A percentile compares a stretch with the other conserved stretches of the same genome.
phyloP scores from a whole-genome alignment of 2,797 vertebrate genomes.

The Gymnoscopelus braueri region DNA sequence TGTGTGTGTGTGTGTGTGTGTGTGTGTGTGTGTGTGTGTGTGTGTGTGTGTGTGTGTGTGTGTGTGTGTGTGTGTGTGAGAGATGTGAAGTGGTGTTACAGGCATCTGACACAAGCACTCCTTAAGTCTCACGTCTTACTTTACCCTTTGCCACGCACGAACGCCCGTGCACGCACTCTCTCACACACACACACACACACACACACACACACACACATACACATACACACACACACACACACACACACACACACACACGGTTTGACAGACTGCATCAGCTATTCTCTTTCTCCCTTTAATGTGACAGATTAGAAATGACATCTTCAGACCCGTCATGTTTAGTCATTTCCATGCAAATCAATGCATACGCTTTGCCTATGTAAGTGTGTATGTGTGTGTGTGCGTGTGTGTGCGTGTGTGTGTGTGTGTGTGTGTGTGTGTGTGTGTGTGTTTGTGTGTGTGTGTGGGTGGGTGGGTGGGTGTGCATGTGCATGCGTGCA shows the following conservation, averaged over 20 bases:
- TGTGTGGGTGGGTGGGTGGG: conserved; percentile 8
- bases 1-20: conserved; percentile 72
- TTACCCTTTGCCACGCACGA: conserved; percentile 22
- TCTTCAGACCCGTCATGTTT: conserved; percentile 74
- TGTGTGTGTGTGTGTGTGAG: conserved; percentile 71
- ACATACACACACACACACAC: not conserved
- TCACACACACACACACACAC: conserved; percentile 9
- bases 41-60: conserved; percentile 63
- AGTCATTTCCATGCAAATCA: conserved; percentile 81
- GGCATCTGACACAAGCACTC: conserved; percentile 62
- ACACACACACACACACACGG: conserved; percentile 14
- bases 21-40: conserved; percentile 68
- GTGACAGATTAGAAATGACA: conserved; percentile 85
- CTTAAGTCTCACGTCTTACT: conserved; percentile 69
- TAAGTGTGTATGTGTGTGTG: conserved; percentile 38
- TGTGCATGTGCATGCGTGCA: conserved; percentile 13
- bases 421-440: conserved; percentile 31
- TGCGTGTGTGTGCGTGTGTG: conserved; percentile 25
- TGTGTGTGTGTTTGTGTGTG: conserved; percentile 6
- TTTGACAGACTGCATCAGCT: conserved; percentile 78
- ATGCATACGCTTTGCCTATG: conserved; percentile 64
- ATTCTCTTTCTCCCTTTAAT: conserved; percentile 73
- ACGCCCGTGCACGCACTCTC: conserved; percentile 1
- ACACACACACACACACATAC: conserved; percentile 6
- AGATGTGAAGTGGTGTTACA: conserved; percentile 67